phyloP scores from a whole-genome alignment of 2,113 vertebrate genomes.

The Pterocles burchelli region DNA sequence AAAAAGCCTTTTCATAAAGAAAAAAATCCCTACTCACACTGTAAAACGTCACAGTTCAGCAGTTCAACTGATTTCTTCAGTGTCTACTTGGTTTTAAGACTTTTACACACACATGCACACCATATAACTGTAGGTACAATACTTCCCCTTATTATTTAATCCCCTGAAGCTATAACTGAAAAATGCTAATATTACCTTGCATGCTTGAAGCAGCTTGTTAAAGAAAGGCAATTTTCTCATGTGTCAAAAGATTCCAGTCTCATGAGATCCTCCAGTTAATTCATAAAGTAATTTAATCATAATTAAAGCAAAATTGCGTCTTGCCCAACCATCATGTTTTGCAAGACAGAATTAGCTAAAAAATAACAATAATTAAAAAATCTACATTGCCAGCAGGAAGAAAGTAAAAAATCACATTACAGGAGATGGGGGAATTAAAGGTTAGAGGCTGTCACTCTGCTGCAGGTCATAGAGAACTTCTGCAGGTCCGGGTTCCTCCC shows the following conservation, averaged over 20 bases:
- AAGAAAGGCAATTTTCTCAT: slow-evolving; percentile 59
- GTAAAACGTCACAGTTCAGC: slow-evolving; percentile 5
- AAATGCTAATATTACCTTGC: slow-evolving; percentile 64
- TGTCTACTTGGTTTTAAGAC: not conserved
- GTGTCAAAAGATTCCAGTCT: slow-evolving; percentile 61
- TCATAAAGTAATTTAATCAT: slow-evolving; percentile 63
- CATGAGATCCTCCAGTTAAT: slow-evolving; percentile 57
- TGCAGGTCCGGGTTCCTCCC: not conserved
- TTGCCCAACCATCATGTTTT: slow-evolving; percentile 33
- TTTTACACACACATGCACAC: slow-evolving; percentile 10
- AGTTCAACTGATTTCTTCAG: not conserved
- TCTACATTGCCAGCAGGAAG: not conserved
- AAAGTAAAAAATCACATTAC: not conserved
- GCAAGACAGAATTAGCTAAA: slow-evolving; percentile 13
- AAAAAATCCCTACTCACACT: not conserved
- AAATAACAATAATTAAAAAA: not conserved
- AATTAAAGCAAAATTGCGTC: slow-evolving; percentile 63
- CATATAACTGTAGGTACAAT: slow-evolving; percentile 31
- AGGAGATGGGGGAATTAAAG: not conserved
- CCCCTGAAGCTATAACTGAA: slow-evolving; percentile 71
- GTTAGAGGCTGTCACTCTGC: not conserved
- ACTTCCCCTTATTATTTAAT: slow-evolving; percentile 70
- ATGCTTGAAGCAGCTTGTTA: slow-evolving; percentile 73
- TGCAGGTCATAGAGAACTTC: not conserved
- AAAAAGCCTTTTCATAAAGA: not conserved